Evolutionary conservation across 1,140 invertebrate species (phyloP).

Genomic region (Aphis craccivora): DNA sequence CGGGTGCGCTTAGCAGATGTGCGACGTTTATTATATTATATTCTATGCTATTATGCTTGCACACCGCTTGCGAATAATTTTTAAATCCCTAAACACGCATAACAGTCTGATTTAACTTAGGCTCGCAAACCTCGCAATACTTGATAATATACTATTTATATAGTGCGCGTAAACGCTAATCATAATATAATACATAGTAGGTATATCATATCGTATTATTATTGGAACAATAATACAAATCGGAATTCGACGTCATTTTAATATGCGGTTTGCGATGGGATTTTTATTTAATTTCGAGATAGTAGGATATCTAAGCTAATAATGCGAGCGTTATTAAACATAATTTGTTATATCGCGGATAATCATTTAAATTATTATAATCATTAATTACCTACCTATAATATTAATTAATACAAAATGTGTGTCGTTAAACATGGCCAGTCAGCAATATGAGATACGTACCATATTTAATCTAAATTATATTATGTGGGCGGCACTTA

Average conservation of each 20-base stretch:
- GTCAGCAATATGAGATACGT: background rate
- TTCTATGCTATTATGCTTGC: no score
- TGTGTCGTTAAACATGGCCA: background rate
- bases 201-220: no score
- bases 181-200: no score
- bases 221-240: no score
- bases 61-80: no score
- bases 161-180: no score
- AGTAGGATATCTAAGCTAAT: background rate
- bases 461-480: background rate
- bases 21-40: no score
- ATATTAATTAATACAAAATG: background rate
- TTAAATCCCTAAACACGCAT: no score
- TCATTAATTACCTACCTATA: background rate
- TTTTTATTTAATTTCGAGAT: background rate
- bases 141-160: no score
- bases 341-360: background rate
- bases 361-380: background rate
- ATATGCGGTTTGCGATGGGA: no score
- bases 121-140: no score
- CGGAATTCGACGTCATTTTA: background rate
- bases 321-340: background rate
- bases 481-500: background rate
- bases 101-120: no score
- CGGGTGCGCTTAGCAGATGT: background rate